phyloP scores from a whole-genome alignment of 2,113 vertebrate species.

The Neofelis nebulosa region DNA sequence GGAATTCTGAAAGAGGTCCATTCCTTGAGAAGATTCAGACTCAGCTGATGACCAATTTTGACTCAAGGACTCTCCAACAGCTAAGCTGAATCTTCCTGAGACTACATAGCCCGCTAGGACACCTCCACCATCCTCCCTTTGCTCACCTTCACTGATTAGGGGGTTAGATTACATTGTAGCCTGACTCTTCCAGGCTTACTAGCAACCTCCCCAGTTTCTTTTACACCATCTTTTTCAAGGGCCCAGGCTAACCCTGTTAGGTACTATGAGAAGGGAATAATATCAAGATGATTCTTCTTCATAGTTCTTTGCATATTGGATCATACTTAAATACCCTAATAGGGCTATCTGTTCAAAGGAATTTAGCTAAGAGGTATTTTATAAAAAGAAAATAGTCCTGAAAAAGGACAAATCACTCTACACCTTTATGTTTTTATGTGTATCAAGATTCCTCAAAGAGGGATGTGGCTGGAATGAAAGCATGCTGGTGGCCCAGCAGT shows the following conservation, averaged over 20 bases:
- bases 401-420: background rate
- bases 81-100: background rate
- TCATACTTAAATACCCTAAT: background rate
- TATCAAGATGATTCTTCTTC: background rate
- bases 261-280: background rate
- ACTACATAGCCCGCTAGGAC: background rate
- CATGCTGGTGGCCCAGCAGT: background rate
- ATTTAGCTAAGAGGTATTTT: conserved; percentile 11
- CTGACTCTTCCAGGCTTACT: background rate
- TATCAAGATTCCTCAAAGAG: background rate
- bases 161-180: background rate
- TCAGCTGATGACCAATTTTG: background rate
- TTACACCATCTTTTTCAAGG: background rate
- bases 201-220: background rate
- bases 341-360: conserved; percentile 11
- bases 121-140: background rate
- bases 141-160: background rate
- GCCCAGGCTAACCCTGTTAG: background rate
- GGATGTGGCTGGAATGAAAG: background rate
- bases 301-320: background rate
- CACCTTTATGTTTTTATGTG: background rate
- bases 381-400: conserved; percentile 2
- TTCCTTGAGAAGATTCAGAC: background rate
- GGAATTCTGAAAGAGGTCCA: background rate
- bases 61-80: background rate